Evolutionary conservation across 2,888 invertebrate species (phyloP).

Genomic region (Dryadula phaetusa): DNA sequence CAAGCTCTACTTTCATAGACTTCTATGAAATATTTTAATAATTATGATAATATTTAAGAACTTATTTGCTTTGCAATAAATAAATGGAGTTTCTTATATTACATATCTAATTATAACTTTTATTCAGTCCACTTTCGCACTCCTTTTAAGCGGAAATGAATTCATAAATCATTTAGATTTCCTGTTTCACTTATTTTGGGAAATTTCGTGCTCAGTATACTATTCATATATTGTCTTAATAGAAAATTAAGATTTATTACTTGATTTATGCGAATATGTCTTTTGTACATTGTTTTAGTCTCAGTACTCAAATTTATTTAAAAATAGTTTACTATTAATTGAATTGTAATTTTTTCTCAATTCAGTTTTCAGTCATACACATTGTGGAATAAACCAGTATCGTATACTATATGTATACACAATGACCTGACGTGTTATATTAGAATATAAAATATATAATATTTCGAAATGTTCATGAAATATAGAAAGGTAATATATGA

Average conservation of each 20-base stretch:
- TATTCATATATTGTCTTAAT: not conserved
- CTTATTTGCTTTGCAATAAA: not conserved
- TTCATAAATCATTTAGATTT: not conserved
- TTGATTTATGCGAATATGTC: not conserved
- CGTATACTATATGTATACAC: no score
- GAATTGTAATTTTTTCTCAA: no score
- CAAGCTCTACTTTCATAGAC: constrained; percentile 5
- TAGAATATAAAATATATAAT: not conserved
- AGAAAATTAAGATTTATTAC: not conserved
- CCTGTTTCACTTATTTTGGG: not conserved
- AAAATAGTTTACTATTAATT: no score
- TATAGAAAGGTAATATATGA: not conserved
- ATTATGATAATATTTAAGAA: not conserved
- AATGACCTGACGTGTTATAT: no score
- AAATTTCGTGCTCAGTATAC: not conserved
- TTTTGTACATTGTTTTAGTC: no score
- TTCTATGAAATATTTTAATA: not conserved
- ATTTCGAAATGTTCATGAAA: not conserved
- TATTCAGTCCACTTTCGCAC: not conserved
- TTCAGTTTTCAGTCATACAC: no score
- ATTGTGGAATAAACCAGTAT: not conserved
- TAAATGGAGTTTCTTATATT: not conserved
- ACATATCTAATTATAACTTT: constrained; percentile 1
- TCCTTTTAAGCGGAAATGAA: not conserved
- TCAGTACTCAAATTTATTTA: no score